Conservation (phyloP, 2,888 invertebrate species). For the Pammene fasciana region DNA sequence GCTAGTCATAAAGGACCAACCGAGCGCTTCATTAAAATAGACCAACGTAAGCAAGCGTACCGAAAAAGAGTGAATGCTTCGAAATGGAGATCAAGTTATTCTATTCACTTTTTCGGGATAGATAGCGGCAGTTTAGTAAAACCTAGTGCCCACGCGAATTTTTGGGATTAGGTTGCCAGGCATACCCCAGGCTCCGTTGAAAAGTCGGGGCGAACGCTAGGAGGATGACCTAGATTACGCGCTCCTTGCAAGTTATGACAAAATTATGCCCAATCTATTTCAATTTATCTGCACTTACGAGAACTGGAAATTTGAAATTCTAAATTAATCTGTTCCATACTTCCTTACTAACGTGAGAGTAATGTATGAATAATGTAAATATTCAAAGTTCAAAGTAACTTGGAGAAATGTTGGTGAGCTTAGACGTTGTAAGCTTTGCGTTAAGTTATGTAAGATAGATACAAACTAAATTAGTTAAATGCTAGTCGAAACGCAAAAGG, state of each 20-base stretch:
- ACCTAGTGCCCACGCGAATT: too few species aligned
- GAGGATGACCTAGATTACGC: too few species aligned
- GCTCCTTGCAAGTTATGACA: not conserved
- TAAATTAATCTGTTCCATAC: slow-evolving; percentile 3
- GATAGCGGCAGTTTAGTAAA: too few species aligned
- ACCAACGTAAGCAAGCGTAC: too few species aligned
- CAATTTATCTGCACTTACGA: not conserved
- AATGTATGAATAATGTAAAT: slow-evolving; percentile 18
- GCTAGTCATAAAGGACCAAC: too few species aligned
- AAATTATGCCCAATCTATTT: slow-evolving; percentile 5
- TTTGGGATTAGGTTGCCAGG: too few species aligned
- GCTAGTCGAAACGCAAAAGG: not conserved
- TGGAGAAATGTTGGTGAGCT: not conserved
- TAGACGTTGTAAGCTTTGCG: not conserved
- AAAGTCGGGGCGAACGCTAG: too few species aligned
- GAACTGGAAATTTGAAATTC: not conserved
- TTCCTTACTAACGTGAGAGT: not conserved
- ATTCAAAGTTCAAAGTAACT: slow-evolving; percentile 8
- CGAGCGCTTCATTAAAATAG: too few species aligned
- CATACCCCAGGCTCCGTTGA: too few species aligned
- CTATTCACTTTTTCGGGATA: too few species aligned
- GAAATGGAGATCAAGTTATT: too few species aligned
- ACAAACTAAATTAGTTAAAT: not conserved
- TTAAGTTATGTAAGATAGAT: slow-evolving; percentile 14
- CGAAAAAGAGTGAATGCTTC: too few species aligned